Conservation (phyloP, 64 coral and sea anemone genomes). For the Acropora yongei region DNA sequence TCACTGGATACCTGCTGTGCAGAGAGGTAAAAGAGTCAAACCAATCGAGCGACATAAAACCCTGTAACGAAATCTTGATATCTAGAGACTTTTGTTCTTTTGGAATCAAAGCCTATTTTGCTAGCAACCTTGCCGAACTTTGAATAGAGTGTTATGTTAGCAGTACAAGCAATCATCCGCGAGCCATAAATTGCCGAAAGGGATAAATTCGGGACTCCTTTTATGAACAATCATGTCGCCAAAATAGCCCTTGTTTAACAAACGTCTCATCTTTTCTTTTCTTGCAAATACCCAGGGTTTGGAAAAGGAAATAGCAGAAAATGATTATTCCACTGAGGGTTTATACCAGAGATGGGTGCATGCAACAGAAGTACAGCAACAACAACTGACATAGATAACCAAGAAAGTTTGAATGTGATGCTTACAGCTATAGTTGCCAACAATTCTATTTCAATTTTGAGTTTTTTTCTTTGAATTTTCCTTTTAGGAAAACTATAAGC, state of each 20-base stretch:
- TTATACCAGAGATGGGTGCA: too few relatives aligned
- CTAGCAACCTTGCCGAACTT: neutral
- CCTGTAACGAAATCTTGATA: neutral
- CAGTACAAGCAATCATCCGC: neutral
- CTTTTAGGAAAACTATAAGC: neutral
- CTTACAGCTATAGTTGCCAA: neutral
- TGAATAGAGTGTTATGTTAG: neutral
- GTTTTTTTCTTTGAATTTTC: neutral
- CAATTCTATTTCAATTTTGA: neutral
- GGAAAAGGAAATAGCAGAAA: too few relatives aligned
- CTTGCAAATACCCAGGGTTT: neutral
- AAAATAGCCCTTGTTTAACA: conserved; percentile 1
- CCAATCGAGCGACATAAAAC: neutral
- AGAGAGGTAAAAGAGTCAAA: neutral
- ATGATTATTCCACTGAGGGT: too few relatives aligned
- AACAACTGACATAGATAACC: neutral
- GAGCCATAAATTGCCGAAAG: neutral
- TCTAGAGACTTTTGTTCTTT: neutral
- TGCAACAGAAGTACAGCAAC: neutral
- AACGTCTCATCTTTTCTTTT: neutral
- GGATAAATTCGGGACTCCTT: neutral
- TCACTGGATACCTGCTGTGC: neutral
- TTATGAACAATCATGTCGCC: neutral
- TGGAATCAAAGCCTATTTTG: neutral
- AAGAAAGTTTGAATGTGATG: conserved; percentile 6